These are phyloP conservation scores for Drosophila quinaria DNA, from an alignment of 2,888 invertebrate genomes.

Conservation along the genomic window DNA sequence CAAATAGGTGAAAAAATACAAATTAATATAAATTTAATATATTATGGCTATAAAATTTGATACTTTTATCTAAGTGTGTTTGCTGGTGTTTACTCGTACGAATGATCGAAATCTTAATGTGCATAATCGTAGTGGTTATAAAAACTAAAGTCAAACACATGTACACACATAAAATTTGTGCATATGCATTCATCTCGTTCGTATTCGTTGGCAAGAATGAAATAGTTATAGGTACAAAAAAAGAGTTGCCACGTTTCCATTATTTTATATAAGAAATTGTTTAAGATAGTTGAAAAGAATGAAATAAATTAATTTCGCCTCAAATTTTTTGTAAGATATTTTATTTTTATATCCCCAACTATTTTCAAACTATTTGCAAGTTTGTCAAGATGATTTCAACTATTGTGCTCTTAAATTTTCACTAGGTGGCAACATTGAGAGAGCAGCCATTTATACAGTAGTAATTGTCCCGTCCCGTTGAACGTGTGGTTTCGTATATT, in stretches of 20 bases:
- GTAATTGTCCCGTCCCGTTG: constrained; percentile 63
- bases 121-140: constrained; percentile 5
- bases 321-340: not conserved
- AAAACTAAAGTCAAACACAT: constrained; percentile 31
- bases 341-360: not conserved
- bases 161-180: constrained; percentile 24
- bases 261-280: constrained; percentile 58
- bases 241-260: constrained; percentile 61
- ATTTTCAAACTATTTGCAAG: not conserved
- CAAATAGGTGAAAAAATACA: constrained; percentile 23
- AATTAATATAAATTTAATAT: constrained; percentile 1
- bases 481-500: constrained; percentile 54
- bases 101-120: not conserved
- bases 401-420: not conserved
- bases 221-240: constrained; percentile 19
- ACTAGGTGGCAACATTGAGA: constrained; percentile 60
- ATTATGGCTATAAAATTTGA: not conserved
- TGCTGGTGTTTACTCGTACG: not conserved
- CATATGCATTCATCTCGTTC: constrained; percentile 28
- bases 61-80: not conserved
- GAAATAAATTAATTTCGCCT: no score
- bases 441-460: constrained; percentile 59
- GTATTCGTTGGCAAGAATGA: constrained; percentile 22
- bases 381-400: not conserved
- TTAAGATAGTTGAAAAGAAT: not conserved